These are phyloP conservation scores for Hippocampus comes DNA, from an alignment of 2,113 vertebrate genomes.

Conservation along the genomic window DNA sequence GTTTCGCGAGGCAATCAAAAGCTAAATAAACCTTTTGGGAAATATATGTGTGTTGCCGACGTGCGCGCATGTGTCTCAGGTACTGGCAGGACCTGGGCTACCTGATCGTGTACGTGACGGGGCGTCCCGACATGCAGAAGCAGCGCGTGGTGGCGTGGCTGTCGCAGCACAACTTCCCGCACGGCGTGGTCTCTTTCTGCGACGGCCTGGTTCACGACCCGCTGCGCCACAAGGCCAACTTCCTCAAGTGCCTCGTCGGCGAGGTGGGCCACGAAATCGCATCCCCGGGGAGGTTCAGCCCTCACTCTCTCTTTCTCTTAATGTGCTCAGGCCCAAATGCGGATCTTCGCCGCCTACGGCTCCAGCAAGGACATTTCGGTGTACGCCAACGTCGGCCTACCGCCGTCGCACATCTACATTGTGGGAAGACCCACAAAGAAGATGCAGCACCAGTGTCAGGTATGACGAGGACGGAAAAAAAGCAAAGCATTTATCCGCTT, in stretches of 20 bases:
- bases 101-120: slow-evolving; percentile 95
- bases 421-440: slow-evolving; percentile 94
- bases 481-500: not conserved
- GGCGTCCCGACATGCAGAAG: slow-evolving; percentile 99
- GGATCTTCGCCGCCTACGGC: slow-evolving; percentile 88
- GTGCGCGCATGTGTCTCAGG: slow-evolving; percentile 56
- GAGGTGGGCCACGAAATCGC: slow-evolving; percentile 63
- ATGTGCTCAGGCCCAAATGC: slow-evolving; percentile 83
- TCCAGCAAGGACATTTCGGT: slow-evolving; percentile 97
- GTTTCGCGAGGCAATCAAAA: too few relatives aligned
- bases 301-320: not conserved
- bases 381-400: slow-evolving; percentile 87
- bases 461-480: slow-evolving; percentile 37
- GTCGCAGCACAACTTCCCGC: slow-evolving; percentile 98
- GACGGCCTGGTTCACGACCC: slow-evolving; percentile 96
- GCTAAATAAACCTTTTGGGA: too few relatives aligned
- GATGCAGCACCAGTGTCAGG: slow-evolving; percentile 95
- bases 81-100: slow-evolving; percentile 99
- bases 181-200: slow-evolving; percentile 95
- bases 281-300: not conserved
- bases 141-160: slow-evolving; percentile 98
- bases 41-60: too few relatives aligned
- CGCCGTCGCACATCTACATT: slow-evolving; percentile 92
- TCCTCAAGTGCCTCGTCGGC: slow-evolving; percentile 86
- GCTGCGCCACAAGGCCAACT: slow-evolving; percentile 95